Base-by-base conservation (phyloP, 2,113 vertebrate genomes). In the Eudyptes chrysolophus region DNA sequence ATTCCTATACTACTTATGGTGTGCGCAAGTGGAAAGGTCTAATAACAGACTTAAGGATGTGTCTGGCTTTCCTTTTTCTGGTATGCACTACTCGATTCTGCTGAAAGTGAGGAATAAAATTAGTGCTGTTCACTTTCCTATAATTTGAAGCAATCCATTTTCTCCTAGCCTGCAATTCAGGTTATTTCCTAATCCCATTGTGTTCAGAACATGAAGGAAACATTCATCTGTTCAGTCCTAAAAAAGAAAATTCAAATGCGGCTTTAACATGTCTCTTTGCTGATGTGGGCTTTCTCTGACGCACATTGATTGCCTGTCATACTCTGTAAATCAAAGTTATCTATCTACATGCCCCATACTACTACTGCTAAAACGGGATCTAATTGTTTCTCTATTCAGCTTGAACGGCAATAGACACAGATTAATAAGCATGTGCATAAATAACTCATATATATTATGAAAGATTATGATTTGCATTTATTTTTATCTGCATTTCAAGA, bases 251-350 rank as follows among this genome's bases (percentile, higher is more conserved):
- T 90, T 84, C 57, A 77, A 68, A 87, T 82, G 79, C 19, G 20
- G 34, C 62, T 92, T 72, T 71, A 27, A 49, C 25, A 30, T 87
- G 57, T 79, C 87, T 94, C 54, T 88, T 52, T 93, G 94, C 86
- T 94, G 77, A 91, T 89, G 61, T 72, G 57, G 78, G 29, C 88
- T 97, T 95, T 71, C 93, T 96, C 78, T 94, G 84, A 93, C n/a
- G n/a, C 30, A 24, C 74, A 70, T 19, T 30, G 75, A 95, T 95
- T 89, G 90, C 46, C 87, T 93, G 84, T 95, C 86, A 89, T 32
- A 84, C 12, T 70, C 61, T 55, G 92, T 97, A 97, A 96, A 96
- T 94, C 66, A 97, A 78, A 97, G 89, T 64, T 76, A 36, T 38
- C 36, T 77, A 70, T 79, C 61, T 95, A 57, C 95, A 48, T 76